Conservation (phyloP, 2,113 vertebrate species). For the Elanus axillaris region DNA sequence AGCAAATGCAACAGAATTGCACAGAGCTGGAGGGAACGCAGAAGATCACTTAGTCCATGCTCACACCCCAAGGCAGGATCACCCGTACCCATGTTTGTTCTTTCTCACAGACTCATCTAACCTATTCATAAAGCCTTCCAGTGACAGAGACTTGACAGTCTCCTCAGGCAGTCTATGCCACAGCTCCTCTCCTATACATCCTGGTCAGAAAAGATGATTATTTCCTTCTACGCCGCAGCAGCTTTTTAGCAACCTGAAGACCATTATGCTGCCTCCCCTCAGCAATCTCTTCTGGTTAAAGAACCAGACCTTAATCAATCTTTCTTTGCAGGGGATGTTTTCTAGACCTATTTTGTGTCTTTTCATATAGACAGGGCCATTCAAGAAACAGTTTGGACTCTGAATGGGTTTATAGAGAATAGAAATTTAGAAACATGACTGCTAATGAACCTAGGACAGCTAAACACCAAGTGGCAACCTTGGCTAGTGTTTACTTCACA, state of each 20-base stretch:
- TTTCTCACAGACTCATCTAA: neutral
- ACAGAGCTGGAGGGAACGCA: neutral
- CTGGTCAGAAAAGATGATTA: neutral
- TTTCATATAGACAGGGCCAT: neutral
- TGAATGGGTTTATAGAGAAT: neutral
- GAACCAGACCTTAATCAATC: neutral
- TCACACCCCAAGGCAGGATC: neutral
- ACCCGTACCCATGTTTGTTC: neutral
- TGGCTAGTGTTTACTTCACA: neutral
- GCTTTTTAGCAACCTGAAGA: neutral
- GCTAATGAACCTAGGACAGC: neutral
- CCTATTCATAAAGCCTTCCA: neutral
- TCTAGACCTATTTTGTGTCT: neutral
- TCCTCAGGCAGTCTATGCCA: neutral
- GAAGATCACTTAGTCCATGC: neutral
- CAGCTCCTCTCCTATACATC: neutral
- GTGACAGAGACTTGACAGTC: neutral
- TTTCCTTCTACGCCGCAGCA: neutral
- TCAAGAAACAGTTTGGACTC: neutral
- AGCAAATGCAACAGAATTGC: neutral
- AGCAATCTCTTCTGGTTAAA: neutral
- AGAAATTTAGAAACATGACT: neutral
- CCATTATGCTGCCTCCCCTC: neutral
- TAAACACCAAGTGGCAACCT: neutral
- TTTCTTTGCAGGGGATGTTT: neutral